Evolutionary conservation across 2,113 vertebrate genomes (phyloP).

Genomic region (Abramis brama): DNA sequence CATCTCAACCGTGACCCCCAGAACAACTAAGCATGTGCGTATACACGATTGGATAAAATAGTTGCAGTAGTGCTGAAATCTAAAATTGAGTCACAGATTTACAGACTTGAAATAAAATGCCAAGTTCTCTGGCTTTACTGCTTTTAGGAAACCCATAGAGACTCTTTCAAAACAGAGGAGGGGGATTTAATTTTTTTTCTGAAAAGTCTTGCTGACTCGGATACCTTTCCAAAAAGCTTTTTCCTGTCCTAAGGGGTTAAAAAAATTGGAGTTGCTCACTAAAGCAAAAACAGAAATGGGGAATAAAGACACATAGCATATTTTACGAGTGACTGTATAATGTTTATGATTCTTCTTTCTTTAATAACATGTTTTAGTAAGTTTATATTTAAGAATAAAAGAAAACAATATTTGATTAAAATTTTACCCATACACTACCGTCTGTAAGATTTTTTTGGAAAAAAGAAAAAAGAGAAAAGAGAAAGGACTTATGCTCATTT

Average conservation of each 20-base stretch:
- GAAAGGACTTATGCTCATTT: no score
- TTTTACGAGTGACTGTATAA: neutral
- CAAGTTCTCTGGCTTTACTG: neutral
- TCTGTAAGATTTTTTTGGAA: neutral
- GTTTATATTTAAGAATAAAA: neutral
- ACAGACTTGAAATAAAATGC: constrained; percentile 32
- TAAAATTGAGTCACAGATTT: constrained; percentile 41
- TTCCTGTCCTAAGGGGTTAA: neutral
- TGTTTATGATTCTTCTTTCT: constrained; percentile 15
- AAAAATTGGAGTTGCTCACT: constrained; percentile 10
- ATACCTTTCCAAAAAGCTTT: neutral
- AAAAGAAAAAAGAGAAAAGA: no score
- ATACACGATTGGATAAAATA: neutral
- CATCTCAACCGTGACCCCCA: constrained; percentile 23
- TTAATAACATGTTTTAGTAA: neutral
- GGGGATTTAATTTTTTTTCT: neutral
- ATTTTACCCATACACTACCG: neutral
- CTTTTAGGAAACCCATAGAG: constrained; percentile 19
- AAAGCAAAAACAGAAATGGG: neutral
- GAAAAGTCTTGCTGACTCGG: neutral
- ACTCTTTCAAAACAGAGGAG: neutral
- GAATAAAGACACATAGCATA: neutral
- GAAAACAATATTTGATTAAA: neutral
- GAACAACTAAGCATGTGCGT: constrained; percentile 5
- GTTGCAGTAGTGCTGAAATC: neutral